phyloP scores from a whole-genome alignment of 2,113 vertebrate genomes.

The Odontesthes bonariensis region DNA sequence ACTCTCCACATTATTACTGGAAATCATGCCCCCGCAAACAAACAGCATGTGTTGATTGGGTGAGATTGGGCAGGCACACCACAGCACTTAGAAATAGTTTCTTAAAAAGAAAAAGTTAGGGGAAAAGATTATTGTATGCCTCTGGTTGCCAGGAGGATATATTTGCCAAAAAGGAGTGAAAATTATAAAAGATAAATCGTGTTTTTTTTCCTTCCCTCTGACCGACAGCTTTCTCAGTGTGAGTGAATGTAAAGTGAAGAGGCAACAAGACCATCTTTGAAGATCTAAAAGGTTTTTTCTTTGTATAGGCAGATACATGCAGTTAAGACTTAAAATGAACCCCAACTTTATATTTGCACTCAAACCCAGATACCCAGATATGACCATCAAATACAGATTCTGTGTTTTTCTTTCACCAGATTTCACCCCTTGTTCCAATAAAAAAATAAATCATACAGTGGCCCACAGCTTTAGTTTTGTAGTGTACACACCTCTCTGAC shows the following conservation, averaged over 20 bases:
- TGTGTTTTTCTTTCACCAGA: background rate
- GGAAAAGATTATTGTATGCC: background rate
- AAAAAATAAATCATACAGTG: conserved; percentile 12
- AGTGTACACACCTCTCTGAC: conserved; percentile 21
- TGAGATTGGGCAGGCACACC: conserved; percentile 3
- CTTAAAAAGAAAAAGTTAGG: no score
- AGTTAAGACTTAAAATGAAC: conserved; percentile 21
- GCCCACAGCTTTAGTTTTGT: conserved; percentile 25
- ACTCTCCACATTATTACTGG: background rate
- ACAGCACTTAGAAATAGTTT: background rate
- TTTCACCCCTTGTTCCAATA: conserved; percentile 6
- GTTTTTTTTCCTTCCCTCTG: conserved; percentile 7
- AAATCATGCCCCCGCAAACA: no score
- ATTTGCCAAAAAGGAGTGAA: background rate
- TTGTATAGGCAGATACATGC: conserved; percentile 8
- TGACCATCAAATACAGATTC: background rate
- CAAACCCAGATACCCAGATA: conserved; percentile 34
- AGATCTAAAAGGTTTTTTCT: conserved; percentile 20
- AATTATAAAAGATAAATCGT: conserved; percentile 1
- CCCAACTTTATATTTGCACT: conserved; percentile 22
- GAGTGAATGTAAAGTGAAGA: conserved; percentile 30
- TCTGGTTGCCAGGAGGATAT: conserved; percentile 17
- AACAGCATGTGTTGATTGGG: no score
- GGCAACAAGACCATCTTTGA: conserved; percentile 27
- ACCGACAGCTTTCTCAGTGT: conserved; percentile 1